Conservation (phyloP, 2,797 vertebrate genomes). For the Microctenopoma steveboyesi region DNA sequence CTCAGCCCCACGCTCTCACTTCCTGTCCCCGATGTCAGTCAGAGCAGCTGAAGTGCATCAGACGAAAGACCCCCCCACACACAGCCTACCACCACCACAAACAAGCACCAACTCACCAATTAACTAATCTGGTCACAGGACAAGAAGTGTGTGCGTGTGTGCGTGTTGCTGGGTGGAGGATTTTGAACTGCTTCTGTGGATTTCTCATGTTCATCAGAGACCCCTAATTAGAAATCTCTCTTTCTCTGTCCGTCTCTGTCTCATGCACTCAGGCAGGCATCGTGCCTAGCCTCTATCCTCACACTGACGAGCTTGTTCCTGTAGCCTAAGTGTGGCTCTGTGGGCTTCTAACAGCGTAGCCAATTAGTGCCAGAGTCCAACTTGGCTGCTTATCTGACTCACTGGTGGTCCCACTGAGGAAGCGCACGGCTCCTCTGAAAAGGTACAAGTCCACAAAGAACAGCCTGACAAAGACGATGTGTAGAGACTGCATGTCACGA, state of each 20-base stretch:
- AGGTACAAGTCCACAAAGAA: slow-evolving; percentile 79
- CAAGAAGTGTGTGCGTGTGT: slow-evolving; percentile 8
- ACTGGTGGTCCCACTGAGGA: slow-evolving; percentile 81
- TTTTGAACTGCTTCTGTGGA: slow-evolving; percentile 52
- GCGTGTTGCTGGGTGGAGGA: slow-evolving; percentile 25
- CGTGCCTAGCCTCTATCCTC: slow-evolving; percentile 60
- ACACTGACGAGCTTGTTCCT: slow-evolving; percentile 69
- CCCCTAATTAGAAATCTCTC: slow-evolving; percentile 70
- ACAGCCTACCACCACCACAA: slow-evolving; percentile 23
- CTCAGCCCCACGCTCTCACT: slow-evolving; percentile 71
- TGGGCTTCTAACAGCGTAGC: slow-evolving; percentile 69
- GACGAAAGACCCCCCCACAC: slow-evolving; percentile 67
- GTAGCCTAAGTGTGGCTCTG: slow-evolving; percentile 74
- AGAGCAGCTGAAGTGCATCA: slow-evolving; percentile 66
- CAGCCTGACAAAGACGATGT: slow-evolving; percentile 68
- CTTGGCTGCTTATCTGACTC: slow-evolving; percentile 70
- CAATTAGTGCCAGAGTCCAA: slow-evolving; percentile 78
- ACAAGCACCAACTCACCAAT: slow-evolving; percentile 53
- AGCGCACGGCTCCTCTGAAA: slow-evolving; percentile 75
- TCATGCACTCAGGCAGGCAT: slow-evolving; percentile 54
- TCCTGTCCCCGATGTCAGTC: slow-evolving; percentile 78
- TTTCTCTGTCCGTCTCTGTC: slow-evolving; percentile 36
- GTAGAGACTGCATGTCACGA: slow-evolving; percentile 68
- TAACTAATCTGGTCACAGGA: slow-evolving; percentile 39
- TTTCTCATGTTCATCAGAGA: slow-evolving; percentile 70